phyloP scores from a whole-genome alignment of 2,113 vertebrate species.

The Solea senegalensis region DNA sequence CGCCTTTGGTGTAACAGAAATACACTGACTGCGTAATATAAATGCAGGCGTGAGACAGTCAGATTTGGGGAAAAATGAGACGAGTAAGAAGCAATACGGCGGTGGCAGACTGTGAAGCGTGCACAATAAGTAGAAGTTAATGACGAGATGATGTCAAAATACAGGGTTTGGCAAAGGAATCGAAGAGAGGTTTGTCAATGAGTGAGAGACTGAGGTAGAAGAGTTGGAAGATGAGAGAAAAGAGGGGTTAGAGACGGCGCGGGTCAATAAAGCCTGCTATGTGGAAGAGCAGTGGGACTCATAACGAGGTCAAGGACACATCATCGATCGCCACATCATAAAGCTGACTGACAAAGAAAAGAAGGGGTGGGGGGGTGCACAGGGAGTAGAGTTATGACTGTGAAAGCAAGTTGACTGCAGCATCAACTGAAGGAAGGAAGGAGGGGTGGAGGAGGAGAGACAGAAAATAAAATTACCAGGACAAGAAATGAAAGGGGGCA shows the following conservation, averaged over 20 bases:
- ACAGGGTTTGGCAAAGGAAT: slow-evolving; percentile 32
- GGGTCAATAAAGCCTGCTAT: slow-evolving; percentile 74
- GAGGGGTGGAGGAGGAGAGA: slow-evolving; percentile 2
- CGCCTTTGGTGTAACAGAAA: neutral
- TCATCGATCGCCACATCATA: slow-evolving; percentile 73
- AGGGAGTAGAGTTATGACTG: slow-evolving; percentile 44
- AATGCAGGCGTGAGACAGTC: neutral
- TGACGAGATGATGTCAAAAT: slow-evolving; percentile 39
- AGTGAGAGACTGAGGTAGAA: slow-evolving; percentile 18
- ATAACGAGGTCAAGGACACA: slow-evolving; percentile 78
- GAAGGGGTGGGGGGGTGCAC: slow-evolving; percentile 12
- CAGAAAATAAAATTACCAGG: slow-evolving; percentile 58
- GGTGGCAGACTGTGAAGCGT: slow-evolving; percentile 16
- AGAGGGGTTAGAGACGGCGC: slow-evolving; percentile 57
- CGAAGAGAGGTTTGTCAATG: slow-evolving; percentile 25
- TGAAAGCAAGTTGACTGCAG: slow-evolving; percentile 29
- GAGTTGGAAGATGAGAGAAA: slow-evolving; percentile 13
- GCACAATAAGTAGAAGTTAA: slow-evolving; percentile 30
- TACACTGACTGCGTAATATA: neutral
- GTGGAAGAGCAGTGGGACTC: slow-evolving; percentile 63
- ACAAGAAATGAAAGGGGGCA: slow-evolving; percentile 56
- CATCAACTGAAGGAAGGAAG: neutral
- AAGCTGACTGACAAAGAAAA: slow-evolving; percentile 61
- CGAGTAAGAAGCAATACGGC: slow-evolving; percentile 10
- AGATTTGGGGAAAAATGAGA: slow-evolving; percentile 10